Evolutionary conservation across 2,888 invertebrate genomes (phyloP), one percentile per base, ranked within the genome.

Genomic region (Tuta absoluta): DNA sequence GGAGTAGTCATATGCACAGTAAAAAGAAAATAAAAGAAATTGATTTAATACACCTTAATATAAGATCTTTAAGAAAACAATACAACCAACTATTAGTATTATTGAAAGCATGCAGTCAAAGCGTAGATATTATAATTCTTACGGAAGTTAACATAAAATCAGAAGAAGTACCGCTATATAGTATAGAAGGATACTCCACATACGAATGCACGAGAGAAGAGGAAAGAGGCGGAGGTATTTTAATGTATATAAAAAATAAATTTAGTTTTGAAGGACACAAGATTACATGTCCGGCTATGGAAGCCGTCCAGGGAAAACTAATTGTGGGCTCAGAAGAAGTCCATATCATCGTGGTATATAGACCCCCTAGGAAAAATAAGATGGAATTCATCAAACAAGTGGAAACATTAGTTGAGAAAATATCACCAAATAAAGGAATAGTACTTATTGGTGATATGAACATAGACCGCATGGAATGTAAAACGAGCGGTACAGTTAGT

Each of bases 11-110:
- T 21, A 10, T 48, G 5, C 19, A 14, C 0, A 21, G 10, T n/a
- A 38, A 21, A 17, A 10, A 12, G 0, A 19, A 48, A 19, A 10
- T n/a, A 1, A 17, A 14, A n/a, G n/a, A 45, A 5, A n/a, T 64
- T 19, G 12, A 64, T 14, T 19, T 51, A 17, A 1, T 64, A 38
- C 65, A 66, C 19, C 14, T 65, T n/a, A 66, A 66, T 38, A 66
- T 66, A 21, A 48, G 66, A 38, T 66, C 66, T 0, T 14, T 65
- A 33, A 33, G 63, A 24, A 66, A 65, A 24, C 12, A 64, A 11
- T 66, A 61, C 24, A 59, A 61, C 63, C 17, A 66, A 49, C 21
- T 66, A 38, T 2, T 49, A 10, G 41, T 60, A 0, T 2, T 58
- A 11, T 1, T 62, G 11, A 48, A 49, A 0, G 5, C 8, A 0